Conservation (phyloP, 2,888 invertebrate genomes). For the Helleia helle region DNA sequence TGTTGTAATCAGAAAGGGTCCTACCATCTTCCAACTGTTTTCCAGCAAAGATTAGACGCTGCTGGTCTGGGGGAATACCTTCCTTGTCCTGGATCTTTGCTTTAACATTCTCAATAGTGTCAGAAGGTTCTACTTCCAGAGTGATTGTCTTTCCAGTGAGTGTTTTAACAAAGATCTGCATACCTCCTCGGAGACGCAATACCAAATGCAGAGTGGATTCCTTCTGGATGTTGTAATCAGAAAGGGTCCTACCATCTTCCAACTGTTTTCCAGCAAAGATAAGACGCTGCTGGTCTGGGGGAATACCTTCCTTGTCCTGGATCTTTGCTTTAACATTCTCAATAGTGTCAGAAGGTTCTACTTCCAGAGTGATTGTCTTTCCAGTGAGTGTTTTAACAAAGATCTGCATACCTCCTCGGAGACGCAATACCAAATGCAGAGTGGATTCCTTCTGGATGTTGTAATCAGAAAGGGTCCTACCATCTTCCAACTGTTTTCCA, state of each 20-base stretch:
- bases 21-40: slow-evolving; percentile 40
- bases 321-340: slow-evolving; percentile 57
- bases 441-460: slow-evolving; percentile 21
- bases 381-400: slow-evolving; percentile 46
- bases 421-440: slow-evolving; percentile 18
- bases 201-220: slow-evolving; percentile 52
- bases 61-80: slow-evolving; percentile 41
- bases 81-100: slow-evolving; percentile 42
- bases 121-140: slow-evolving; percentile 34
- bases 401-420: slow-evolving; percentile 37
- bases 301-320: slow-evolving; percentile 52
- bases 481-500: slow-evolving; percentile 29
- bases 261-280: slow-evolving; percentile 56
- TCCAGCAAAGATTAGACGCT: slow-evolving; percentile 37
- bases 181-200: slow-evolving; percentile 34
- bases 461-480: slow-evolving; percentile 21
- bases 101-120: slow-evolving; percentile 39
- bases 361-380: slow-evolving; percentile 46
- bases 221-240: slow-evolving; percentile 55
- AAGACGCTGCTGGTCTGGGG: slow-evolving; percentile 49
- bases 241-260: slow-evolving; percentile 51
- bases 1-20: slow-evolving; percentile 38
- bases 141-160: slow-evolving; percentile 39
- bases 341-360: slow-evolving; percentile 48
- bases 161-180: slow-evolving; percentile 41